phyloP scores from a whole-genome alignment of 2,113 vertebrate species.

The Poeciliopsis retropinna region DNA sequence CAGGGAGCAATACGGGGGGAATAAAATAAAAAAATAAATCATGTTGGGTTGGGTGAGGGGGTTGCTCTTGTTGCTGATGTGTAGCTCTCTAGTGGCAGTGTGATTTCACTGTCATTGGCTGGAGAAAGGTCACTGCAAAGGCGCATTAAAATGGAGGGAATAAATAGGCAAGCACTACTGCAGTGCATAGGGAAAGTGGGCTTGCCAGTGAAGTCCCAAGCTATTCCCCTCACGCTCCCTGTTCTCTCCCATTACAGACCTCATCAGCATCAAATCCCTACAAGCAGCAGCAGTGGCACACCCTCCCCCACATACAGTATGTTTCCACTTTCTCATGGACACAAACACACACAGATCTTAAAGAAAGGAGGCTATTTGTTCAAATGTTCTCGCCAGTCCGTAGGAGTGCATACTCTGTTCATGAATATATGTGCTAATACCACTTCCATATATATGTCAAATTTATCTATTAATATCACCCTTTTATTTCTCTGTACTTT shows the following conservation, averaged over 20 bases:
- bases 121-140: conserved; percentile 75
- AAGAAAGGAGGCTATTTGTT: conserved; percentile 54
- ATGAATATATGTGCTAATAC: conserved; percentile 15
- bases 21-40: conserved; percentile 62
- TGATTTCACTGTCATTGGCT: conserved; percentile 69
- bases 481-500: too few species aligned
- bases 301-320: conserved; percentile 61
- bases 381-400: conserved; percentile 34
- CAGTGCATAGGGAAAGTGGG: conserved; percentile 57
- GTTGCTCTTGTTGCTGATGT: conserved; percentile 42
- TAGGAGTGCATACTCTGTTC: conserved; percentile 4
- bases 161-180: conserved; percentile 62
- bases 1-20: conserved; percentile 19
- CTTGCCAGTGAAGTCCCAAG: conserved; percentile 72
- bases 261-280: conserved; percentile 77
- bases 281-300: conserved; percentile 46
- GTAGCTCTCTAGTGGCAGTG: conserved; percentile 55
- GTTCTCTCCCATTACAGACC: conserved; percentile 76
- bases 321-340: conserved; percentile 11
- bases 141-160: conserved; percentile 62
- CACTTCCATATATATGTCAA: conserved; percentile 3
- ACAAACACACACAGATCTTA: conserved; percentile 39
- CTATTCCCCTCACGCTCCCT: conserved; percentile 73
- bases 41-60: conserved; percentile 27
- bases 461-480: conserved; percentile 14